phyloP scores from a whole-genome alignment of 1,140 invertebrate species.

The Drosophila mauritiana region DNA sequence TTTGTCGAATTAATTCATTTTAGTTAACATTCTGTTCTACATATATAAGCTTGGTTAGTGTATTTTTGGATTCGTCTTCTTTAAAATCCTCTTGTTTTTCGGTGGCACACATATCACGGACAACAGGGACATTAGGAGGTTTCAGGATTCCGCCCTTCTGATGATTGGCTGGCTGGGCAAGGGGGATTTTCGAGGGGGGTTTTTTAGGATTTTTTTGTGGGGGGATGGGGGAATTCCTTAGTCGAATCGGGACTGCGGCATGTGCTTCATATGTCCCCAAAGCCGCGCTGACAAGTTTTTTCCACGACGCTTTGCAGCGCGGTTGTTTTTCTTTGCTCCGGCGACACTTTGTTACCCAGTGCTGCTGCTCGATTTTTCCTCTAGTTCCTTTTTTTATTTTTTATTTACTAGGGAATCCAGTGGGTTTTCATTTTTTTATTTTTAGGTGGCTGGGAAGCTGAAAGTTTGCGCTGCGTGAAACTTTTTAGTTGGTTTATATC shows the following conservation, averaged over 20 bases:
- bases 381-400: not conserved
- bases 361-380: not conserved
- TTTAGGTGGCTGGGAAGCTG: conserved; percentile 6
- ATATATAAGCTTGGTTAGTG: too few species aligned
- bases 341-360: conserved; percentile 29
- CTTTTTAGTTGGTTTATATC: conserved; percentile 63
- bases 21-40: too few species aligned
- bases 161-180: conserved; percentile 31
- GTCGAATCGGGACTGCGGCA: conserved; percentile 38
- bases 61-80: too few species aligned
- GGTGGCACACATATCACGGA: conserved; percentile 35
- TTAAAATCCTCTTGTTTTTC: not conserved
- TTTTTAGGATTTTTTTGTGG: not conserved
- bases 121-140: conserved; percentile 24
- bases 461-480: conserved; percentile 64
- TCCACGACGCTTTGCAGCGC: conserved; percentile 26
- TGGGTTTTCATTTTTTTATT: not conserved
- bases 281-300: conserved; percentile 52
- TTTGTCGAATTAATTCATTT: too few species aligned
- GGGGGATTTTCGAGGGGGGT: not conserved
- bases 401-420: not conserved
- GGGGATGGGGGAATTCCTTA: conserved; percentile 1
- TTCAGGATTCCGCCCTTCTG: conserved; percentile 12
- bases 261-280: conserved; percentile 58
- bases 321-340: conserved; percentile 43